A percentile compares a stretch with the other conserved stretches of the same genome.
Evolutionary conservation across 1,140 invertebrate genomes (phyloP).

Genomic region (Drosophila subpulchrella): DNA sequence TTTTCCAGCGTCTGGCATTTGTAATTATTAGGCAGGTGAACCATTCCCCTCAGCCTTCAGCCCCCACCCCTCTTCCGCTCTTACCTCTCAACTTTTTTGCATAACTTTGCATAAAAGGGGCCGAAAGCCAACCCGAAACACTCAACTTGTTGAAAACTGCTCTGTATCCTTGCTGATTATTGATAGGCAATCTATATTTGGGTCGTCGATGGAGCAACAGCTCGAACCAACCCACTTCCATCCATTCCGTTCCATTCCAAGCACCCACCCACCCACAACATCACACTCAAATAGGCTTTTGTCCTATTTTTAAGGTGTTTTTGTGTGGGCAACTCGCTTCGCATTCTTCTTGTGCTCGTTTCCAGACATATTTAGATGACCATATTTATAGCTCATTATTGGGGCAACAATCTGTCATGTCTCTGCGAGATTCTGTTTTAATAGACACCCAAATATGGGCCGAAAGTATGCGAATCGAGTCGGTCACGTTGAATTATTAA

Average conservation of each 20-base stretch:
- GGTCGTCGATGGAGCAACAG: constrained; percentile 35
- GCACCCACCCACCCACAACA: constrained; percentile 25
- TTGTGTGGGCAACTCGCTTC: constrained; percentile 18
- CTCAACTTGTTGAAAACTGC: constrained; percentile 45
- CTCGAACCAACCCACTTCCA: constrained; percentile 5
- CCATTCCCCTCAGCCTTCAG: constrained; percentile 17
- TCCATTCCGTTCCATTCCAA: constrained; percentile 9
- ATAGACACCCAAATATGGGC: constrained; percentile 64
- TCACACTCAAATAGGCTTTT: constrained; percentile 60
- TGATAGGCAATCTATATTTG: constrained; percentile 54
- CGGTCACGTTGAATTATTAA: constrained; percentile 26
- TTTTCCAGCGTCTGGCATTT: constrained; percentile 46
- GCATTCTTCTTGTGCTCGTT: constrained; percentile 40
- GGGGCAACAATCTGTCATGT: constrained; percentile 56
- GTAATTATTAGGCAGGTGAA: constrained; percentile 50
- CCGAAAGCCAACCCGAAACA: constrained; percentile 9
- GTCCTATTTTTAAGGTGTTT: constrained; percentile 73
- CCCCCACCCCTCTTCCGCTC: constrained; percentile 7
- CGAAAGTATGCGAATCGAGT: constrained; percentile 20
- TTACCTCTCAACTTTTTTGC: constrained; percentile 14
- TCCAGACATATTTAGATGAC: constrained; percentile 49
- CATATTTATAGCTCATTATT: constrained; percentile 69
- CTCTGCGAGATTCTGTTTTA: constrained; percentile 52
- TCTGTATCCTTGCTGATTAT: constrained; percentile 51
- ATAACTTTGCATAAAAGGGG: constrained; percentile 39